phyloP scores from a whole-genome alignment of 2,888 invertebrate species.

The Lepidocyrtoides sp. region DNA sequence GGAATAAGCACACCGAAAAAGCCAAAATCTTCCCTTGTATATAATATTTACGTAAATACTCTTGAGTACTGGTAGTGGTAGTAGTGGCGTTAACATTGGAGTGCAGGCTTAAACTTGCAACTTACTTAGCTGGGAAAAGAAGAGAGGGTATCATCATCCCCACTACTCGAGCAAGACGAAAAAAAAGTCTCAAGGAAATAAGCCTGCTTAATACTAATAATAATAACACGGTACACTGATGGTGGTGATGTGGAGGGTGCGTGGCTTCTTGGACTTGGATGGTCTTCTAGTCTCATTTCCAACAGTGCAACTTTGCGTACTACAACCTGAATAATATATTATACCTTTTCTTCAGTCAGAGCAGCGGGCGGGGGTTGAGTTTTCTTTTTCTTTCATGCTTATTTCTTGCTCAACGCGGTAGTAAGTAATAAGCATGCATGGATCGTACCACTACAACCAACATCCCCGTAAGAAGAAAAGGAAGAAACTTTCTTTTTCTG shows the following conservation, averaged over 20 bases:
- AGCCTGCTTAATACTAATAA: constrained; percentile 70
- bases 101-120: constrained; percentile 46
- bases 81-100: background rate
- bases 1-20: constrained; percentile 16
- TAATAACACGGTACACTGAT: constrained; percentile 39
- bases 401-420: background rate
- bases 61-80: background rate
- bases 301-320: background rate
- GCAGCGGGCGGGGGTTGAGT: constrained; percentile 45
- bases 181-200: constrained; percentile 69
- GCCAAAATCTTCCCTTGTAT: constrained; percentile 34
- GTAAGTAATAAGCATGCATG: too few species aligned
- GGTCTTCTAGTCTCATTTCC: background rate
- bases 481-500: constrained; percentile 27
- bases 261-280: constrained; percentile 22
- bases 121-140: background rate
- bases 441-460: too few species aligned
- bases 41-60: background rate
- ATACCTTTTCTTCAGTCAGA: background rate
- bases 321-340: background rate
- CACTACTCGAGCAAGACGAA: constrained; percentile 57
- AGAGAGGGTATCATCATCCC: constrained; percentile 73
- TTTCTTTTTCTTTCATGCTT: background rate
- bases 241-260: constrained; percentile 26
- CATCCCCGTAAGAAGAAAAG: background rate